A percentile compares a stretch with the other conserved stretches of the same genome.
Evolutionary conservation across 2,113 vertebrate genomes (phyloP).

Genomic region (Glaucidium brasilianum): DNA sequence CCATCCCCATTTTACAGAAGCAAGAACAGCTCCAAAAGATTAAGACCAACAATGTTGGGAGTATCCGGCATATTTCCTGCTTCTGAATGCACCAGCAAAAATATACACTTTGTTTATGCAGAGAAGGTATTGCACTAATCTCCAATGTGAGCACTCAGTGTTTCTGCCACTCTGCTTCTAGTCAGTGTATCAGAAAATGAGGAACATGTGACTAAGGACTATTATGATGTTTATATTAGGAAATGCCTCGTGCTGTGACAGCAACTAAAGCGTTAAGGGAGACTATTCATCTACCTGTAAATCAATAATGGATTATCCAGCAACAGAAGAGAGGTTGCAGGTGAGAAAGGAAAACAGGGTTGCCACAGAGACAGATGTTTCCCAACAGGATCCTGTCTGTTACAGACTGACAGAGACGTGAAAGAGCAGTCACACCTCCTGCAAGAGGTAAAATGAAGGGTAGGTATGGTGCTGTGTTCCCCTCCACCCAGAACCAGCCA

Average conservation of each 20-base stretch:
- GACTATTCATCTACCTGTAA: not conserved
- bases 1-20: not conserved
- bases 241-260: not conserved
- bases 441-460: not conserved
- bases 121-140: not conserved
- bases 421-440: not conserved
- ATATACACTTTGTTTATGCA: not conserved
- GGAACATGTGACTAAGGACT: not conserved
- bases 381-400: not conserved
- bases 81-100: not conserved
- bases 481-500: not conserved
- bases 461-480: fast-evolving
- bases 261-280: not conserved
- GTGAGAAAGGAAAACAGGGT: not conserved
- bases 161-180: not conserved
- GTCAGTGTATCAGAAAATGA: not conserved
- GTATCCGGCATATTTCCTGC: not conserved
- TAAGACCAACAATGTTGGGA: not conserved
- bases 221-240: not conserved
- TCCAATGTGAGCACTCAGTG: fast-evolving
- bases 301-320: not conserved
- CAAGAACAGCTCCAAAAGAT: not conserved
- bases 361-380: not conserved
- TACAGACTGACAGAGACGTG: not conserved
- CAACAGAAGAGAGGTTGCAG: not conserved